Percentiles rank a stretch among this genome's conserved stretches.
Conservation (phyloP, 2,113 vertebrate species). For the Pyrgilauda ruficollis region DNA sequence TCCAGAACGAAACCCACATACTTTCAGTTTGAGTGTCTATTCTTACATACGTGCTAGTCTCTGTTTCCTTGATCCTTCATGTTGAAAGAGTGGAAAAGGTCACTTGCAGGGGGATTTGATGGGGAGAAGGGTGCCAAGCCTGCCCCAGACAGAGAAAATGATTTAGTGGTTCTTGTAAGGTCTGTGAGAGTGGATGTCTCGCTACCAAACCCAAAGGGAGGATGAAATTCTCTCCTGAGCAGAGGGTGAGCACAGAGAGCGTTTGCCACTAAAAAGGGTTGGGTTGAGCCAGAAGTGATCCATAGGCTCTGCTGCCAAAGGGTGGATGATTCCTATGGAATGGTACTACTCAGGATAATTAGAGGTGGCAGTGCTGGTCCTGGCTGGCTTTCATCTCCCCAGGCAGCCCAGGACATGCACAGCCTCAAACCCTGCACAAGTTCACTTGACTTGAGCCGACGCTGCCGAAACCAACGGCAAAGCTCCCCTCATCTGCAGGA, state of each 20-base stretch:
- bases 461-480: neutral
- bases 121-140: neutral
- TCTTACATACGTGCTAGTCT: neutral
- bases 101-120: neutral
- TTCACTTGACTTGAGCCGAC: rapidly evolving
- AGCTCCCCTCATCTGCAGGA: neutral
- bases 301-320: neutral
- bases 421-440: neutral
- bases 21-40: neutral
- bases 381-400: neutral
- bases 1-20: neutral
- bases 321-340: neutral
- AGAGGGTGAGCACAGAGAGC: neutral
- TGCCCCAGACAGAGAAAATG: neutral
- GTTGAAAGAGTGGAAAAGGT: neutral
- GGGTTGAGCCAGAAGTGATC: neutral
- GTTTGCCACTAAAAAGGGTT: neutral
- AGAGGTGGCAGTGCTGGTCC: neutral
- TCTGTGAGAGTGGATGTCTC: neutral
- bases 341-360: neutral
- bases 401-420: neutral
- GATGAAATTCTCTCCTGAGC: neutral
- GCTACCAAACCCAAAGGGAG: neutral
- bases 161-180: neutral
- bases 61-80: neutral